Percentiles rank a stretch among this genome's conserved stretches.
These are phyloP conservation scores for Aegotheles bennettii DNA, from an alignment of 2,113 vertebrate genomes.

Conservation along the genomic window DNA sequence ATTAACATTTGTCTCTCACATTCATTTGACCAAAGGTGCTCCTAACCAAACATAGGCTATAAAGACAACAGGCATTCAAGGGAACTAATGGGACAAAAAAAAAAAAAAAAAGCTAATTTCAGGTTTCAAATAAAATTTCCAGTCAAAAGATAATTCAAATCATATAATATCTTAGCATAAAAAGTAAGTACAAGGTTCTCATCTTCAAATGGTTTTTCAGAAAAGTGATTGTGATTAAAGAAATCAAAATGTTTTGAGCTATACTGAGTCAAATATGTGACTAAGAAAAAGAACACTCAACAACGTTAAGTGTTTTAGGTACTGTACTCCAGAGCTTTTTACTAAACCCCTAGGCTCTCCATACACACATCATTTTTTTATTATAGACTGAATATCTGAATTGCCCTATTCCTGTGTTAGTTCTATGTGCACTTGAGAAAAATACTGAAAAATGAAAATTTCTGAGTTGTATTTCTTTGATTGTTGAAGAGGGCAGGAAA, in stretches of 20 bases:
- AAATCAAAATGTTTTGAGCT: not conserved
- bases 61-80: not conserved
- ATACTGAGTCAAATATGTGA: not conserved
- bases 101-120: not conserved
- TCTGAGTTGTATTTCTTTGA: not conserved
- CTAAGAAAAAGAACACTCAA: not conserved
- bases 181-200: no score
- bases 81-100: not conserved
- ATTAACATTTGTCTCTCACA: not conserved
- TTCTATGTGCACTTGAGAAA: not conserved
- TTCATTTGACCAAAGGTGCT: not conserved
- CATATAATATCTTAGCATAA: no score
- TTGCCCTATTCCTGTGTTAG: not conserved
- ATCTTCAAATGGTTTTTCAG: not conserved
- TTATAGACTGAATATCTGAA: not conserved
- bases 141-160: not conserved
- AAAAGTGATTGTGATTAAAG: not conserved
- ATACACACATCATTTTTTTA: fast-evolving
- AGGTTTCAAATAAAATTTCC: not conserved
- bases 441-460: not conserved
- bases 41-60: not conserved
- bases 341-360: not conserved
- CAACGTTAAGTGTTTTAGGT: not conserved
- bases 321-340: not conserved
- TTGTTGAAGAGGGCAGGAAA: not conserved